Evolutionary conservation across 2,797 vertebrate species (phyloP).

Genomic region (Phoeniculus purpureus): DNA sequence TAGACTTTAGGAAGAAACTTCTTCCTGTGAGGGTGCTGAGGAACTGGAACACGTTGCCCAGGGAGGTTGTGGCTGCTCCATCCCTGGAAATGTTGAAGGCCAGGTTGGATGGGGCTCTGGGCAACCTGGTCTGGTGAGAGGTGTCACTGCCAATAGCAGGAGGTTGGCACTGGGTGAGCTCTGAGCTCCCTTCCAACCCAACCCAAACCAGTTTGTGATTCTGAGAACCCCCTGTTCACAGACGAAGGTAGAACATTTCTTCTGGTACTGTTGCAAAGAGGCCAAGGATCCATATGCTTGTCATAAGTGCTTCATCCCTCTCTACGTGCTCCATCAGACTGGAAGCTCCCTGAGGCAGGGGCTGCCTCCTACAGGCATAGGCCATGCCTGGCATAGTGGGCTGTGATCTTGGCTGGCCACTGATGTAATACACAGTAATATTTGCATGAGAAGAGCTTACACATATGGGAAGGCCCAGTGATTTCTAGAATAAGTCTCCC

Average conservation of each 20-base stretch:
- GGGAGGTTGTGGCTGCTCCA: too few species aligned
- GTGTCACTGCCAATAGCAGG: too few species aligned
- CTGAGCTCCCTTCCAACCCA: too few species aligned
- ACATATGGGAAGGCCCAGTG: conserved; percentile 18
- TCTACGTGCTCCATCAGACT: not conserved
- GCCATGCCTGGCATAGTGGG: not conserved
- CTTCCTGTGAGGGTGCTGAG: too few species aligned
- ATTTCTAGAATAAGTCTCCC: not conserved
- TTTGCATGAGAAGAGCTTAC: conserved; percentile 22
- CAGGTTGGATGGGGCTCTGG: too few species aligned
- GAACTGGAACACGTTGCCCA: too few species aligned
- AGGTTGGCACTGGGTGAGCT: too few species aligned
- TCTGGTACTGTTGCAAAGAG: not conserved
- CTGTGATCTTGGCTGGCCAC: not conserved
- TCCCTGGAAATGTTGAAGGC: too few species aligned
- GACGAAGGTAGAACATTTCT: not conserved
- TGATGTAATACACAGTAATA: not conserved
- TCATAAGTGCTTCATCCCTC: not conserved
- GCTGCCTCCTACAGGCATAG: not conserved
- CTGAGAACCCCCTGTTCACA: not conserved
- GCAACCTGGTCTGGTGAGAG: too few species aligned
- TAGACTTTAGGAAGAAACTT: too few species aligned
- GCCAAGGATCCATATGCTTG: rapidly evolving
- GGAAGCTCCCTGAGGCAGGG: not conserved
- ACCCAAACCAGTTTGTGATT: not conserved